phyloP scores from a whole-genome alignment of 1,140 invertebrate genomes.

The Gyrodactylus salaris region DNA sequence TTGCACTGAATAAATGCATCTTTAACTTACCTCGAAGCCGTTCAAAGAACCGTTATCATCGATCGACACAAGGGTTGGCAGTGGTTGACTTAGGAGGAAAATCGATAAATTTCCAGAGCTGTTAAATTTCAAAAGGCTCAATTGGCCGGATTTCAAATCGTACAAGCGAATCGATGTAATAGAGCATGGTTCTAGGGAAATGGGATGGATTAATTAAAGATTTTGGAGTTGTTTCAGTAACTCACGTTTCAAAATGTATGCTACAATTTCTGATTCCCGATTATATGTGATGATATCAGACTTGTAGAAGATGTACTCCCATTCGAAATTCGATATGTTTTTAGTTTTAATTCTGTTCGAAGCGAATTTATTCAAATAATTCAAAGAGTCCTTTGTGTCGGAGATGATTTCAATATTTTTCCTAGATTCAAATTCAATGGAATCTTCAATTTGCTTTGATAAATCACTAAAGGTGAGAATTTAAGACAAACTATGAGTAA shows the following conservation, averaged over 20 bases:
- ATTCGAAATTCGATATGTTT: not conserved
- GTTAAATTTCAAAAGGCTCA: not conserved
- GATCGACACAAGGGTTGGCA: not conserved
- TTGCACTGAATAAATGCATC: no score
- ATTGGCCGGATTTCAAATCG: not conserved
- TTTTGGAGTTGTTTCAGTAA: not conserved
- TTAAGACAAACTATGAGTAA: no score
- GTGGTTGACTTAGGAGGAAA: not conserved
- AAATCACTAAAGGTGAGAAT: not conserved
- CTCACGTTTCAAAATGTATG: not conserved
- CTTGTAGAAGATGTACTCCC: not conserved
- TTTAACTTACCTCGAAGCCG: no score
- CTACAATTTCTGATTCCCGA: not conserved
- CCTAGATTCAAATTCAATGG: not conserved
- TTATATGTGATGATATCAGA: not conserved
- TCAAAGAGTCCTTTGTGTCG: not conserved
- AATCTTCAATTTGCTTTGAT: not conserved
- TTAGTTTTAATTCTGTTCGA: not conserved
- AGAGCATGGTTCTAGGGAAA: no score
- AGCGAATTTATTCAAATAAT: not conserved
- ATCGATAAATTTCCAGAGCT: not conserved
- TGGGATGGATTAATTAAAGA: no score
- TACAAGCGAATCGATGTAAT: not conserved
- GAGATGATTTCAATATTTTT: not conserved
- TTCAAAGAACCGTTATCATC: not conserved